These are phyloP conservation scores for Hiodon tergisus DNA, from an alignment of 2,113 vertebrate genomes.

Conservation along the genomic window DNA sequence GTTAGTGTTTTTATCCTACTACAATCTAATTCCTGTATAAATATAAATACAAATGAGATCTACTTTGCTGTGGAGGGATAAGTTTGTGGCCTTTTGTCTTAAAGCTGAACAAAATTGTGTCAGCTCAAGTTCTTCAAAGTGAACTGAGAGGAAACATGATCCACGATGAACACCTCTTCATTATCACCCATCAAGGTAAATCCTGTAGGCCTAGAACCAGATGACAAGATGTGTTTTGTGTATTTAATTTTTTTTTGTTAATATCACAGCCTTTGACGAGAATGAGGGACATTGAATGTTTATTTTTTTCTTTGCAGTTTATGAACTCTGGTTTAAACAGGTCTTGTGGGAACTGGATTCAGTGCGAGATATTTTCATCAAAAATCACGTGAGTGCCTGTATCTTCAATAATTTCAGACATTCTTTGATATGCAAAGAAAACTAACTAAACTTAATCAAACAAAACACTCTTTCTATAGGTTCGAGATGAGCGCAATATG, in stretches of 20 bases:
- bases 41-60: too few relatives aligned
- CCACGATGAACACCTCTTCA: conserved; percentile 94
- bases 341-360: conserved; percentile 94
- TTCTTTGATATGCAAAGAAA: neutral
- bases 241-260: too few relatives aligned
- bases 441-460: neutral
- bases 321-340: conserved; percentile 97
- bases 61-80: neutral
- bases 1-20: neutral
- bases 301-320: conserved; percentile 62
- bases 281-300: neutral
- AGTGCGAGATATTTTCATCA: conserved; percentile 84
- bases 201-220: neutral
- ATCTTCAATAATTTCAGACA: neutral
- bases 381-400: conserved; percentile 76
- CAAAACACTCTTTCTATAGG: conserved; percentile 52
- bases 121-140: conserved; percentile 86
- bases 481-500: conserved; percentile 91
- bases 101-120: conserved; percentile 83
- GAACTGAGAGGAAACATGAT: conserved; percentile 86
- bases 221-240: neutral
- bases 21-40: too few relatives aligned
- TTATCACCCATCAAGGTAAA: conserved; percentile 93
- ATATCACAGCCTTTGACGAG: too few relatives aligned
- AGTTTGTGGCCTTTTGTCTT: conserved; percentile 39